phyloP scores from a whole-genome alignment of 2,797 vertebrate genomes.

The Tachyglossus aculeatus region DNA sequence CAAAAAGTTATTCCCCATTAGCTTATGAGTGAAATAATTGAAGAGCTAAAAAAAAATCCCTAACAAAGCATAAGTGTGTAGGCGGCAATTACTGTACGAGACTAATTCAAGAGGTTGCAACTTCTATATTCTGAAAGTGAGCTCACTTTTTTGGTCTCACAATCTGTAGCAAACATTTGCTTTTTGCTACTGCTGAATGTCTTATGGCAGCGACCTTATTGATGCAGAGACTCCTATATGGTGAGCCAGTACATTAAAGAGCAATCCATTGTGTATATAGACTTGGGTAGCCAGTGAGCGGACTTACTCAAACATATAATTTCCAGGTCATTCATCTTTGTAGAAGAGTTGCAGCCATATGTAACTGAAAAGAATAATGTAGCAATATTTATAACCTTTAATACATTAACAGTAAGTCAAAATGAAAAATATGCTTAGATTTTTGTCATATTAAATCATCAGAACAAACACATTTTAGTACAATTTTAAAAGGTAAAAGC shows the following conservation, averaged over 20 bases:
- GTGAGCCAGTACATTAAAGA: background rate
- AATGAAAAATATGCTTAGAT: background rate
- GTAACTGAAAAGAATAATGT: background rate
- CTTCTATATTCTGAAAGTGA: background rate
- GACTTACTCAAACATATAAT: background rate
- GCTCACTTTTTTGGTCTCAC: too few species aligned
- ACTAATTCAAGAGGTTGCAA: background rate
- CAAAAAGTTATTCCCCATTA: too few species aligned
- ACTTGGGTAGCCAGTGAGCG: background rate
- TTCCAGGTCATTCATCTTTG: background rate
- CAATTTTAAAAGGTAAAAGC: background rate
- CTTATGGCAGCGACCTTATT: background rate
- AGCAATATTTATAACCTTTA: background rate
- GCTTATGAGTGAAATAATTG: too few species aligned
- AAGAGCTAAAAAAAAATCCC: background rate
- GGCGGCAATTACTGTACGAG: rapidly evolving
- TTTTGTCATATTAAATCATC: background rate
- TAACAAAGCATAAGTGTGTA: background rate
- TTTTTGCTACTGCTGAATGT: rapidly evolving
- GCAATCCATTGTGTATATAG: background rate
- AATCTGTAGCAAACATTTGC: background rate
- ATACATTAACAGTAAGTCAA: background rate
- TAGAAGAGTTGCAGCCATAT: background rate
- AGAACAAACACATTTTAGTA: background rate
- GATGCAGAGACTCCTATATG: background rate